Base-by-base conservation (phyloP, 1,140 invertebrate species). In the Zaprionus nigranus region DNA sequence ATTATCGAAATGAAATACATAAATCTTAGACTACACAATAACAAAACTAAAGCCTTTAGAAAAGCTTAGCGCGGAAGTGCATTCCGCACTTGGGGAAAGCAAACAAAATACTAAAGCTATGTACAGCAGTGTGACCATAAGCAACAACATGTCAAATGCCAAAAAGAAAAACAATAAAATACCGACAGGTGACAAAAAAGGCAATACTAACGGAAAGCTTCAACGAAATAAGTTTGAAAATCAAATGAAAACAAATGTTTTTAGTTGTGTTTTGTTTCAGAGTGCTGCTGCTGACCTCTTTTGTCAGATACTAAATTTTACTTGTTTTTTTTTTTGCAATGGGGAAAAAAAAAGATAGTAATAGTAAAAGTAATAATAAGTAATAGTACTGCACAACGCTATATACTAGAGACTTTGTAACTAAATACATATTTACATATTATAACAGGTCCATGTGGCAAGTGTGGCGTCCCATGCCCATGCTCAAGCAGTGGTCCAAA, bases 381-480 rank as follows among this genome's bases (percentile, higher is more conserved):
- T 11, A 30, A n/a, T n/a, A n/a, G n/a, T 43, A 46, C 28, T 30
- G 2, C 28, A 2, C 28, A 17, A 6, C n/a, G 5, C 7, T 17
- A 2, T n/a, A 17, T 17, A 30, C 7, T 11, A 34, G 9, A 34
- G 9, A 34, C 40, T 7, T 17, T 7, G 6, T 46, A 17, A 43
- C n/a, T 6, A n/a, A 17, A 20, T 46, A 43, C 5, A 17, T 17
- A 17, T 17, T 17, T 17, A 17, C n/a, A 17, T 40, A 0, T 60
- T 67, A 15, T 15, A 1, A 22, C 58, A 79, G 75, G 59, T 26
- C 72, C 78, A 11, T 88, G 82, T 60, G 82, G 85, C 34, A 87
- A 88, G 53, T 78, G 68, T 59, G 76, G 58, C 24, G 20, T 53
- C 1, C 28, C 28, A 30, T 90, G 84, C 28, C 1, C 0, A 30